Base-by-base conservation (phyloP, 2,113 vertebrate genomes). In the Acrocephalus arundinaceus region DNA sequence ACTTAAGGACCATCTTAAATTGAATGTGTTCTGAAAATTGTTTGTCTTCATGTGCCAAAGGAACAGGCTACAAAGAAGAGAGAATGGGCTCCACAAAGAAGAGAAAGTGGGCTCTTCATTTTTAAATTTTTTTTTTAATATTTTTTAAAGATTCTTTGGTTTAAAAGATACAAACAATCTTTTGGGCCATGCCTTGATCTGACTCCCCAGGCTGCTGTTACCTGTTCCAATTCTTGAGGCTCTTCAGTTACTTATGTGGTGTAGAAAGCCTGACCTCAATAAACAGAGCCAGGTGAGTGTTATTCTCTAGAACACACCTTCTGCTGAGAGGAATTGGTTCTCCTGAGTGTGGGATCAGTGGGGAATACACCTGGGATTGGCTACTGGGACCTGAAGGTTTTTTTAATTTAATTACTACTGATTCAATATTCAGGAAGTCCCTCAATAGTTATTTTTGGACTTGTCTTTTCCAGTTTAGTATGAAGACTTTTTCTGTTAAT, bases 321-420 rank as follows among this genome's bases (percentile, higher is more conserved):
- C 31, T 72, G 11, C 8, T 66, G 67, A 67, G 37, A 87, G 37
- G 52, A 48, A 31, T 23, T 20, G 28, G 1, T 67, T 79, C 48
- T 70, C 76, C 41, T 52, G 35, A 85, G 52, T 28, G 4, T 66
- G 63, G 87, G n/a, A 27, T 59, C 77, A 59, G 8, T 54, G 52
- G 25, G 52, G 20, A 73, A 19, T 24, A 20, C 46, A 54, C 15
- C 35, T 78, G 46, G 76, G 12, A 65, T 84, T 90, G 68, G 51
- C 75, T 86, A 11, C 75, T 96, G 95, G 45, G 59, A 76, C 46
- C 85, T 94, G 76, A 94, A 65, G 41, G 41, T 71, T 30, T n/a
- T 55, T n/a, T 23, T 9, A 24, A 81, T 58, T 49, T 28, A 76
- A 85, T 58, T 57, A 54, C 24, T 67, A 13, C 27, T 59, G 51